A percentile compares a stretch with the other conserved stretches of the same genome.
Conservation (phyloP, 2,113 vertebrate genomes). For the Prinia subflava region DNA sequence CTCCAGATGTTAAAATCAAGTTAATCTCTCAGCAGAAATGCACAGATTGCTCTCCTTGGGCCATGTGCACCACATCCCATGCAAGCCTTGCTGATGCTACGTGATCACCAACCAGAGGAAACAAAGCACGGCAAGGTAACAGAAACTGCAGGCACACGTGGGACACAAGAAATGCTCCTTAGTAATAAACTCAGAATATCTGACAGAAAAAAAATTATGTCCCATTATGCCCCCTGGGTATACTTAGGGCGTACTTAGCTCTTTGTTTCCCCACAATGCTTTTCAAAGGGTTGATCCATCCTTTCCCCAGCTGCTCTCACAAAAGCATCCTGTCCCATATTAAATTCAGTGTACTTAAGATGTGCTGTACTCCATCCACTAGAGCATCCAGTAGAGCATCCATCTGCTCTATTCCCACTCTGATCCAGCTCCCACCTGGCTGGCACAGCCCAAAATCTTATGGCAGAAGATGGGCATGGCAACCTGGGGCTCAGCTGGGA, state of each 20-base stretch:
- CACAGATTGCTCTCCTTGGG: background rate
- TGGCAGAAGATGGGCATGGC: background rate
- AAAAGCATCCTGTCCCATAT: background rate
- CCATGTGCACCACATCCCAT: background rate
- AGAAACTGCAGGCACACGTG: background rate
- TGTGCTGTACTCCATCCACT: background rate
- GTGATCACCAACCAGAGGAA: background rate
- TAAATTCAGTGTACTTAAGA: background rate
- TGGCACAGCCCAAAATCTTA: background rate
- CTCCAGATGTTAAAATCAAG: background rate
- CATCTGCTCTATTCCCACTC: background rate
- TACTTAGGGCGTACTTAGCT: background rate
- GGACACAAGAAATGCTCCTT: background rate
- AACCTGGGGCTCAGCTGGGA: background rate
- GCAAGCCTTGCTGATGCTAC: accelerated
- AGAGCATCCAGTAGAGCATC: background rate
- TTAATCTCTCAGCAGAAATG: background rate
- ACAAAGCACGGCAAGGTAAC: background rate
- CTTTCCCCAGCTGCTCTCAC: background rate
- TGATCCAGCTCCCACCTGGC: background rate
- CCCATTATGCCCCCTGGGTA: background rate
- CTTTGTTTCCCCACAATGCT: background rate
- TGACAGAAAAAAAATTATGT: background rate
- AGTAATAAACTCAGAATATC: background rate
- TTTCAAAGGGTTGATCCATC: background rate